A percentile compares a stretch with the other conserved stretches of the same genome.
Evolutionary conservation across 2,888 invertebrate species (phyloP).

Genomic region (Eucera pruinosa): DNA sequence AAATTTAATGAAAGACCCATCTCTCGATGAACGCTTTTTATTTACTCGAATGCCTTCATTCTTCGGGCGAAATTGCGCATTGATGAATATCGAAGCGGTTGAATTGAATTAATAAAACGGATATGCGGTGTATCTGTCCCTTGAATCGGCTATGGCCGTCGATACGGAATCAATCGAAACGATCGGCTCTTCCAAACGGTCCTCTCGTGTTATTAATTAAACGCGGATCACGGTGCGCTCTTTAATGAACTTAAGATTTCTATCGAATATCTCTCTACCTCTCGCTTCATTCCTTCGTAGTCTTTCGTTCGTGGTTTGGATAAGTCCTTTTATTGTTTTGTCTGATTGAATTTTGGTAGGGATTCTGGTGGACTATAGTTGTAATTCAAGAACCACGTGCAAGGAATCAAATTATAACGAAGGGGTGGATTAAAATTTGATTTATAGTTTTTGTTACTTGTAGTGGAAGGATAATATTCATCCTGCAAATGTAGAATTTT

Average conservation of each 20-base stretch:
- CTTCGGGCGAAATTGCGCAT: slow-evolving; percentile 27
- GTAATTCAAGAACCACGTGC: background rate
- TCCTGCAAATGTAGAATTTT: too few species aligned
- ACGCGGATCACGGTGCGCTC: slow-evolving; percentile 1
- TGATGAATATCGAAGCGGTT: slow-evolving; percentile 49
- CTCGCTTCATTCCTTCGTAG: background rate
- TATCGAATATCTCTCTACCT: background rate
- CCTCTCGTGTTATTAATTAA: slow-evolving; percentile 39
- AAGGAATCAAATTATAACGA: background rate
- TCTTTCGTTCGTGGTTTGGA: background rate
- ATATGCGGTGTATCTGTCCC: slow-evolving; percentile 33
- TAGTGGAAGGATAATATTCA: too few species aligned
- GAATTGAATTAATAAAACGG: slow-evolving; percentile 49
- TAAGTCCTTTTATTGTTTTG: background rate
- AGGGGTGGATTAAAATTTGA: too few species aligned
- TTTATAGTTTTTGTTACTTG: too few species aligned
- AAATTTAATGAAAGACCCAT: slow-evolving; percentile 44
- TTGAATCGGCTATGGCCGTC: slow-evolving; percentile 8
- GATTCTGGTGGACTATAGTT: background rate
- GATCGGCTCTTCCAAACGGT: background rate
- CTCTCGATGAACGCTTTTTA: slow-evolving; percentile 21
- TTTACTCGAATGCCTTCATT: slow-evolving; percentile 42
- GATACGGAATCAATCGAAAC: background rate
- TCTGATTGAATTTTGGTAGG: background rate
- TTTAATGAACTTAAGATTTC: slow-evolving; percentile 34